phyloP scores from a whole-genome alignment of 2,888 invertebrate species.

The Drosophila planitibia region DNA sequence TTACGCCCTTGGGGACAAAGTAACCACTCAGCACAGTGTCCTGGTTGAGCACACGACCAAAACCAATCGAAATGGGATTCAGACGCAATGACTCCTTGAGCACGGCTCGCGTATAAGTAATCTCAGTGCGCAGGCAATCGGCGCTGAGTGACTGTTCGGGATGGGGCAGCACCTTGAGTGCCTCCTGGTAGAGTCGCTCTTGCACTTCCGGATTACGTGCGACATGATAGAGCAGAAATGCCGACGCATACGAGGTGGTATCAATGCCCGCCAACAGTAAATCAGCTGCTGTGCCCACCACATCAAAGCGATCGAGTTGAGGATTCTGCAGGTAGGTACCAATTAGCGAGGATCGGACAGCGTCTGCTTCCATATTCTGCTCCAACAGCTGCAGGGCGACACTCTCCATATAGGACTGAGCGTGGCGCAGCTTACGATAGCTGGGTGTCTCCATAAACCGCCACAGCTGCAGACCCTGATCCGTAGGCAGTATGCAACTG shows the following conservation, averaged over 20 bases:
- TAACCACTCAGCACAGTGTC: conserved; percentile 91
- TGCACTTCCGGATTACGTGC: conserved; percentile 90
- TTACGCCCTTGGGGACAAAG: conserved; percentile 91
- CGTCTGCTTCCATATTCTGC: conserved; percentile 85
- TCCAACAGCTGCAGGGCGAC: conserved; percentile 89
- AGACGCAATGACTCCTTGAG: conserved; percentile 94
- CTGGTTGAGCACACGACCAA: conserved; percentile 90
- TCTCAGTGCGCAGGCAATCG: conserved; percentile 87
- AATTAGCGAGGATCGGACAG: conserved; percentile 86
- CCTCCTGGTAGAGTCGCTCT: conserved; percentile 89
- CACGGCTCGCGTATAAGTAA: conserved; percentile 91
- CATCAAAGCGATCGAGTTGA: conserved; percentile 90
- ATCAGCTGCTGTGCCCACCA: conserved; percentile 94
- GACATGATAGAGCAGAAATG: conserved; percentile 92
- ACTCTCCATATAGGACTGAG: conserved; percentile 91
- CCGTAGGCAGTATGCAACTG: conserved; percentile 85
- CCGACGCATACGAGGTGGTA: conserved; percentile 92
- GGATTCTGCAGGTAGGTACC: conserved; percentile 89
- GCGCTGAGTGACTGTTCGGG: conserved; percentile 86
- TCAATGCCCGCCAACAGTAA: conserved; percentile 94
- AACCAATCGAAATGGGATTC: conserved; percentile 93
- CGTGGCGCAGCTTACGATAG: conserved; percentile 89
- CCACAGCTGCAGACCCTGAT: conserved; percentile 87
- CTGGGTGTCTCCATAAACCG: conserved; percentile 90
- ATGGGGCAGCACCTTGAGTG: conserved; percentile 87